Evolutionary conservation across 2,888 invertebrate genomes (phyloP).

Genomic region (Saturnia japonica): DNA sequence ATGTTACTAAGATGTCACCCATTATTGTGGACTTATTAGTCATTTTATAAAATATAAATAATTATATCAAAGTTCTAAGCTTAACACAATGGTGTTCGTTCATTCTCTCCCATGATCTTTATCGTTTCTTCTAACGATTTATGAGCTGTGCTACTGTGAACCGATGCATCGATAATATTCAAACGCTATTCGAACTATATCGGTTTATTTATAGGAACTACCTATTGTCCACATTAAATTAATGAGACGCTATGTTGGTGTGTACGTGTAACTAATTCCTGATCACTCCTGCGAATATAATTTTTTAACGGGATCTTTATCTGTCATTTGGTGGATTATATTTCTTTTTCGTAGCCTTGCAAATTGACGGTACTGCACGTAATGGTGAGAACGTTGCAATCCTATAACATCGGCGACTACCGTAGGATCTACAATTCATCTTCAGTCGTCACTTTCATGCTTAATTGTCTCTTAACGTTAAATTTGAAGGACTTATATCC

Average conservation of each 20-base stretch:
- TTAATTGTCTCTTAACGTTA: no score
- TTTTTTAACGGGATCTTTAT: no score
- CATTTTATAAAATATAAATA: background rate
- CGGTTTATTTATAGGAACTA: conserved; percentile 15
- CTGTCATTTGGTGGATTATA: no score
- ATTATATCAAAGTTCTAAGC: conserved; percentile 6
- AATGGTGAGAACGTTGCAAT: no score
- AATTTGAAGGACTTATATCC: no score
- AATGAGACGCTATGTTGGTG: background rate
- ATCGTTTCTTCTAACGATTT: conserved; percentile 32
- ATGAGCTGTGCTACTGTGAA: conserved; percentile 30
- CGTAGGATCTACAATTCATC: no score
- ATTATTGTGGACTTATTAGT: background rate
- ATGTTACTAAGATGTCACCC: background rate
- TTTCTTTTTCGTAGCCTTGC: no score
- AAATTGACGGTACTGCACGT: no score
- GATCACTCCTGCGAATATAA: background rate
- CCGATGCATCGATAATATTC: conserved; percentile 26
- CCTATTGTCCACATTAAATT: conserved; percentile 16
- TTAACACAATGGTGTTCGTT: background rate
- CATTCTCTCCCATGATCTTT: conserved; percentile 28
- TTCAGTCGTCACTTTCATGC: no score
- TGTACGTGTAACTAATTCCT: conserved; percentile 1
- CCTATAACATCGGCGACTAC: no score
- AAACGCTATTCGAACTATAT: conserved; percentile 18